Conservation (phyloP, 2,888 invertebrate species). For the Conchocele bisecta region DNA sequence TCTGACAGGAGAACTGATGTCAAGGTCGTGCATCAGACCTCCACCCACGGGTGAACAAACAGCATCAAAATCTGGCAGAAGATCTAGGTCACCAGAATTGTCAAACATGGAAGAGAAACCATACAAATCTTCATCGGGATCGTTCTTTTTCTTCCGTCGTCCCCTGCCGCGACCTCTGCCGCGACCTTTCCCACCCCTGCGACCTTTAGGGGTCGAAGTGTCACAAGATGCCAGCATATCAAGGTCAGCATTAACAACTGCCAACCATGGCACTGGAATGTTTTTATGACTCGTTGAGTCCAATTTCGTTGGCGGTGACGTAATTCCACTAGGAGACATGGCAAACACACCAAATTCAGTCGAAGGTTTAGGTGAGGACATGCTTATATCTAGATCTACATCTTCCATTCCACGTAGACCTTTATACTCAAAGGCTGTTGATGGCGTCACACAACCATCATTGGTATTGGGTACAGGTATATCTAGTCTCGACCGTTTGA, state of each 20-base stretch:
- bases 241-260: no score
- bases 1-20: background rate
- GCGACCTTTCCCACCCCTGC: slow-evolving; percentile 10
- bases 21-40: background rate
- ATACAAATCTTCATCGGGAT: slow-evolving; percentile 9
- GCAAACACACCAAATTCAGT: no score
- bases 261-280: no score
- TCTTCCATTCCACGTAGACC: slow-evolving; percentile 35
- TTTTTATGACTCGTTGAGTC: no score
- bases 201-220: background rate
- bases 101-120: background rate
- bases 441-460: no score
- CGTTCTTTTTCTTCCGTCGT: background rate
- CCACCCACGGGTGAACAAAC: background rate
- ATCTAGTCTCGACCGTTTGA: no score
- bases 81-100: background rate
- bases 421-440: slow-evolving; percentile 36
- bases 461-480: no score
- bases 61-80: background rate
- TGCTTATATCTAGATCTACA: background rate
- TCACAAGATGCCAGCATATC: no score
- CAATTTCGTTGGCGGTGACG: no score
- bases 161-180: slow-evolving; percentile 6
- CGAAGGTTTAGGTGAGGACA: no score
- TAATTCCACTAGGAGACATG: no score